Percentiles rank a stretch among this genome's conserved stretches.
Conservation (phyloP, 2,797 vertebrate species). For the Chelidonichthys spinosus region DNA sequence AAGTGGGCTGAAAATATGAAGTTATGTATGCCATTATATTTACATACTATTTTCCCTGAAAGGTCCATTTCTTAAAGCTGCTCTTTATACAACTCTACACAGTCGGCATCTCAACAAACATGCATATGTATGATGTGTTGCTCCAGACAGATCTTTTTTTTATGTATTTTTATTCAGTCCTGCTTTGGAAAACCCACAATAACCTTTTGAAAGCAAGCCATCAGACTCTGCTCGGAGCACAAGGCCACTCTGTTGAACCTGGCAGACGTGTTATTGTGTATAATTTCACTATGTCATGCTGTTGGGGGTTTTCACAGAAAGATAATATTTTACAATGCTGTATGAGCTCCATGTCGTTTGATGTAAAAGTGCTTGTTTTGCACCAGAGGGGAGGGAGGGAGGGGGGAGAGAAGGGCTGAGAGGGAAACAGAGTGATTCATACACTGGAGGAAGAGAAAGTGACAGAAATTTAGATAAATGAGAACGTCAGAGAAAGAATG, state of each 20-base stretch:
- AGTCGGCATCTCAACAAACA: not conserved
- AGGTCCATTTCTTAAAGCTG: not conserved
- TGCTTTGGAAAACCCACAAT: conserved; percentile 28
- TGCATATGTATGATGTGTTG: not conserved
- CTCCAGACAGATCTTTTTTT: conserved; percentile 19
- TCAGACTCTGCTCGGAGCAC: conserved; percentile 11
- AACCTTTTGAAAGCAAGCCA: conserved; percentile 30
- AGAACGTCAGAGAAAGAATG: conserved; percentile 6
- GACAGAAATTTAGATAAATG: conserved; percentile 14
- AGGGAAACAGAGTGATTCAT: conserved; percentile 6
- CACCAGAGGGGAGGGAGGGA: conserved; percentile 5
- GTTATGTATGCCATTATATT: not conserved
- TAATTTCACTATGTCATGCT: conserved; percentile 29
- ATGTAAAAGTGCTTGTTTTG: conserved; percentile 53
- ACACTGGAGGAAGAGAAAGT: not conserved
- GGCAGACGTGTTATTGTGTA: not conserved
- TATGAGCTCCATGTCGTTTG: conserved; percentile 48
- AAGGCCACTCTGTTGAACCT: conserved; percentile 8
- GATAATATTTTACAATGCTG: conserved; percentile 32
- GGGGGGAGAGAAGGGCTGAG: not conserved
- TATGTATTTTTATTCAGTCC: conserved; percentile 4
- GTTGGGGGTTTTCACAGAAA: conserved; percentile 43
- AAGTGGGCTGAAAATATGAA: not conserved
- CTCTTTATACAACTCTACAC: not conserved
- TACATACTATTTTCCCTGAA: not conserved